phyloP scores from a whole-genome alignment of 1,140 invertebrate genomes.

The Calephelis nemesis region DNA sequence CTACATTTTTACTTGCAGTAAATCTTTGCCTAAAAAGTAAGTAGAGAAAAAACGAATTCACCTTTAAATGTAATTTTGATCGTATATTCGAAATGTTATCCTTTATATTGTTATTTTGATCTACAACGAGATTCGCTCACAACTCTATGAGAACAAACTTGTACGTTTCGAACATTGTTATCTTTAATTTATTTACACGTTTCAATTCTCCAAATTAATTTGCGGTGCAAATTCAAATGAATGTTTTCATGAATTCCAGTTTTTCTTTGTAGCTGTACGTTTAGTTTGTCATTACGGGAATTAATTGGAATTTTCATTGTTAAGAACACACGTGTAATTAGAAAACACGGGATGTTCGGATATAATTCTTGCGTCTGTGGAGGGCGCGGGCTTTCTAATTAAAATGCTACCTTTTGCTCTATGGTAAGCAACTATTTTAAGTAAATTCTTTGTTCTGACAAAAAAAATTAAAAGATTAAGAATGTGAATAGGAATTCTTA shows the following conservation, averaged over 20 bases:
- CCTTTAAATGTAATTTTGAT: too few relatives aligned
- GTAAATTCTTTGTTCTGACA: constrained; percentile 9
- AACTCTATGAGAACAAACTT: constrained; percentile 4
- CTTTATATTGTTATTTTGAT: neutral
- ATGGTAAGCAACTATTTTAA: constrained; percentile 19
- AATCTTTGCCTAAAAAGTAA: too few relatives aligned
- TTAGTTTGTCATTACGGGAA: constrained; percentile 63
- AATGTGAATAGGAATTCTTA: neutral
- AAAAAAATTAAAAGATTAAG: constrained; percentile 8
- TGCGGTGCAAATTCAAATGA: constrained; percentile 45
- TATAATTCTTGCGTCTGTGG: constrained; percentile 56
- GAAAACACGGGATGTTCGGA: constrained; percentile 56
- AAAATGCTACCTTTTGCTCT: constrained; percentile 48
- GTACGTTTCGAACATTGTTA: constrained; percentile 12
- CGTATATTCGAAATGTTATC: neutral
- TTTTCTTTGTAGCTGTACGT: constrained; percentile 52
- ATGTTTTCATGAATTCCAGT: constrained; percentile 46
- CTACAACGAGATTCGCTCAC: neutral
- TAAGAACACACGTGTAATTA: constrained; percentile 70
- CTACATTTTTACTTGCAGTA: too few relatives aligned
- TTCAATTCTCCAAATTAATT: constrained; percentile 38
- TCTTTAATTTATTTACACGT: constrained; percentile 27
- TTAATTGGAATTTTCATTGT: constrained; percentile 76
- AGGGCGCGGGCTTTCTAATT: constrained; percentile 41
- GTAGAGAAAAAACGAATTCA: too few relatives aligned